These are phyloP conservation scores for Philopotamus ludificatus DNA, from an alignment of 1,140 invertebrate species.

Conservation along the genomic window DNA sequence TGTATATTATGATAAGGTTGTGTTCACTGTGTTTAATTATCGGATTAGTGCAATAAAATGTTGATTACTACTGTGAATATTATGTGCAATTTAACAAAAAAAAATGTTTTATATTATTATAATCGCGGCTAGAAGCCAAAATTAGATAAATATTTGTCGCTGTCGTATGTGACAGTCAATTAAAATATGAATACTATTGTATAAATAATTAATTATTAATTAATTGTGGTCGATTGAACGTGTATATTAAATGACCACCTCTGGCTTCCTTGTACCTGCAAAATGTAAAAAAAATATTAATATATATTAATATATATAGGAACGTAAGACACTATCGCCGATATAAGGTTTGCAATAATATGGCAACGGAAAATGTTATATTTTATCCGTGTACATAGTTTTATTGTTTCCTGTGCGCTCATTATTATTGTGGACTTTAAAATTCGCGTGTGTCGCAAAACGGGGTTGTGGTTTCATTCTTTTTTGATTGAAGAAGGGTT, in stretches of 20 bases:
- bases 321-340: conserved; percentile 31
- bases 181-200: not conserved
- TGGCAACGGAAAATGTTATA: too few relatives aligned
- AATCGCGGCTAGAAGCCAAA: conserved; percentile 39
- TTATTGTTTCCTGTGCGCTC: too few relatives aligned
- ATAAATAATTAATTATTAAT: conserved; percentile 24
- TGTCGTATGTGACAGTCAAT: not conserved
- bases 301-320: conserved; percentile 27
- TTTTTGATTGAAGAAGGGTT: too few relatives aligned
- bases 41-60: not conserved
- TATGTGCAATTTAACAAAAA: too few relatives aligned
- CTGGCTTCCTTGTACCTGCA: conserved; percentile 41
- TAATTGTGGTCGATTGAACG: conserved; percentile 1
- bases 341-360: conserved; percentile 9
- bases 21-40: not conserved
- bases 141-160: conserved; percentile 23
- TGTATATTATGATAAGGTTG: too few relatives aligned
- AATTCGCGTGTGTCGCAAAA: too few relatives aligned
- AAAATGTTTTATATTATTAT: conserved; percentile 11
- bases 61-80: not conserved
- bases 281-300: conserved; percentile 37
- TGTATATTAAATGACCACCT: conserved; percentile 37
- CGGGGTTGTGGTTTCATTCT: too few relatives aligned
- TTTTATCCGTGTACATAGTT: too few relatives aligned
- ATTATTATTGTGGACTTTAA: too few relatives aligned